Conservation (phyloP, 2,113 vertebrate genomes). For the Myiozetetes cayanensis region DNA sequence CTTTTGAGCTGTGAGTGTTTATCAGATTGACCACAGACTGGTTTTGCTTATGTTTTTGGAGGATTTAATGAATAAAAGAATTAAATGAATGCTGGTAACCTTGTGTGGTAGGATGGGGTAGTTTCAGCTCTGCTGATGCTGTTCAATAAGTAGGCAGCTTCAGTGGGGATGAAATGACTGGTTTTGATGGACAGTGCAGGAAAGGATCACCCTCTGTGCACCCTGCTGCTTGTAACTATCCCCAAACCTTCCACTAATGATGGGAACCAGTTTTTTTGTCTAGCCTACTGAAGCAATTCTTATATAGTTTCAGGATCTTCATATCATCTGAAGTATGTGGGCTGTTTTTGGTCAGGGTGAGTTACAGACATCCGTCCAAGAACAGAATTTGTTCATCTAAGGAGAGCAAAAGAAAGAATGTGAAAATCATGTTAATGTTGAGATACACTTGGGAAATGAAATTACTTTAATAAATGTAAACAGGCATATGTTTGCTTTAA, state of each 20-base stretch:
- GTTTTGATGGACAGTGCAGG: neutral
- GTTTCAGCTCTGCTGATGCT: neutral
- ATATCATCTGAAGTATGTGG: neutral
- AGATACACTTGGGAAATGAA: neutral
- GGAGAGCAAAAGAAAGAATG: neutral
- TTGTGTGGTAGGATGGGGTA: neutral
- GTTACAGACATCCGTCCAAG: neutral
- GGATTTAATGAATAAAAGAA: neutral
- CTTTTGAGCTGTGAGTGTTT: slow-evolving; percentile 19
- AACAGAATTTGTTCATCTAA: neutral
- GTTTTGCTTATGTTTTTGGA: slow-evolving; percentile 17
- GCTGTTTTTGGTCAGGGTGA: neutral
- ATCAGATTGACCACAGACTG: neutral
- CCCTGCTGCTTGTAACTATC: neutral
- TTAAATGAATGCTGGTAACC: neutral
- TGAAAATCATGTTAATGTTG: neutral
- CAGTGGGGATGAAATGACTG: neutral
- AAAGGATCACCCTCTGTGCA: neutral
- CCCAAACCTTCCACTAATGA: neutral
- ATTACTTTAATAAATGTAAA: neutral
- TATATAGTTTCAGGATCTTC: neutral
- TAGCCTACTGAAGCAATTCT: neutral
- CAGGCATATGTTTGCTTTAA: neutral
- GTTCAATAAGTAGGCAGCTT: neutral
- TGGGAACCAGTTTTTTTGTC: neutral